Conservation (phyloP, 2,113 vertebrate genomes). For the Brienomyrus brachyistius region DNA sequence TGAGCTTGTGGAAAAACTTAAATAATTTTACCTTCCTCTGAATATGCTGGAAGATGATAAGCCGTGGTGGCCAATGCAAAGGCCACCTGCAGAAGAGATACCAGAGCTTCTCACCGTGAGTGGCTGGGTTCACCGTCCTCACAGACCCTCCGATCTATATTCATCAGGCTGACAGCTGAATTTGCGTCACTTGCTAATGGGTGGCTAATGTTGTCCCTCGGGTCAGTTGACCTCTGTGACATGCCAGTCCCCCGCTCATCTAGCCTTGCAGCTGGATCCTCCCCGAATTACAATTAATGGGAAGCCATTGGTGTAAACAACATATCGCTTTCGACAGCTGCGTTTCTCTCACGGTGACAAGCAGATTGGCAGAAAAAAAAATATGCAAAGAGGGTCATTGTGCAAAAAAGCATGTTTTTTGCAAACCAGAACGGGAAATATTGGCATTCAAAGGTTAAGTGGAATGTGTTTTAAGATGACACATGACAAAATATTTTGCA, state of each 20-base stretch:
- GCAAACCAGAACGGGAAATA: not conserved
- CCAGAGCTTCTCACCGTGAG: conserved; percentile 48
- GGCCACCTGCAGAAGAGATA: conserved; percentile 33
- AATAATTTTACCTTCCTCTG: accelerated
- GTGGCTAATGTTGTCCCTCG: conserved; percentile 49
- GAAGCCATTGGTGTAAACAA: conserved; percentile 43
- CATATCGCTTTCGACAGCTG: conserved; percentile 55
- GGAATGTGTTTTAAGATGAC: not conserved
- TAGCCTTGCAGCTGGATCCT: conserved; percentile 48
- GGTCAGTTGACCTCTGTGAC: conserved; percentile 42
- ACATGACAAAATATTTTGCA: not conserved
- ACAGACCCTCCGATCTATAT: conserved; percentile 51
- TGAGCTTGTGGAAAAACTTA: not conserved
- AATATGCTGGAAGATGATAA: conserved; percentile 19
- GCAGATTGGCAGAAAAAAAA: not conserved
- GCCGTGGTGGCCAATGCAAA: conserved; percentile 31
- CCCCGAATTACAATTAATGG: conserved; percentile 56
- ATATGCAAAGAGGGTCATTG: not conserved
- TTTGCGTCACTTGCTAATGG: conserved; percentile 51
- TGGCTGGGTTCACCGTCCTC: conserved; percentile 27
- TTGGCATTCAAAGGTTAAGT: not conserved
- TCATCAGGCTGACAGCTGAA: conserved; percentile 50
- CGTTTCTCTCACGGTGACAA: conserved; percentile 38
- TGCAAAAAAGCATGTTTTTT: not conserved
- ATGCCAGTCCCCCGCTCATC: conserved; percentile 43